Base-by-base conservation (phyloP, 2,797 vertebrate species). In the Melanotaenia maccullochi region DNA sequence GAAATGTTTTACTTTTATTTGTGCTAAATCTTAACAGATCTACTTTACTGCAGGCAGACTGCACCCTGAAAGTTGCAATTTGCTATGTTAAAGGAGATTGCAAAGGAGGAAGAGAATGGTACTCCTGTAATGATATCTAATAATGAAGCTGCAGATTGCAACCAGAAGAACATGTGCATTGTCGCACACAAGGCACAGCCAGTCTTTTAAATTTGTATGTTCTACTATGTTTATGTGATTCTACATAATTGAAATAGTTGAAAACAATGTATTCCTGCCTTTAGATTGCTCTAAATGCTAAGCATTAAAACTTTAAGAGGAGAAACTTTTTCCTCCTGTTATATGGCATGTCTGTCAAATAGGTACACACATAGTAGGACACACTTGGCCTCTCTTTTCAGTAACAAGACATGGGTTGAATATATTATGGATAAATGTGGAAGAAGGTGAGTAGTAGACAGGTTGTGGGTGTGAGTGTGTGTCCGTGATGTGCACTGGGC, bases 381-480 rank as follows among this genome's bases (percentile, higher is more conserved):
- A 51, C 49, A 60, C 47, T 24, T 1, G 0, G 33, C 30, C 38
- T 74, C 56, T 65, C 64, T 28, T 56, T 68, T 28, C 49, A 33
- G 54, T 79, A 77, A 72, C 60, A 12, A 35, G 75, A 55, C 54
- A 71, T 11, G 33, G 58, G 65, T 33, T 62, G 47, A 70, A 85
- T 88, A 83, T 57, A 84, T 87, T 89, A 82, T 91, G 80, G 56
- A 90, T 87, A 73, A 81, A 42, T 65, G 69, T 73, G 72, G 42
- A 76, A 47, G 38, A 78, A 16, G 32, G 36, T 22, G 58, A 65
- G 49, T n/a, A 62, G 61, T 3, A 66, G 81, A 73, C 59, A 63
- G 76, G 57, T 32, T 65, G 73, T 65, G 78, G 56, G 28, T 57
- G 4, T 64, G 54, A 73, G 33, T 49, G 47, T 25, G 73, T 40